Evolutionary conservation across 1,140 invertebrate species (phyloP), one percentile per base, ranked within the genome.

Genomic region (Drosophila setifemur): DNA sequence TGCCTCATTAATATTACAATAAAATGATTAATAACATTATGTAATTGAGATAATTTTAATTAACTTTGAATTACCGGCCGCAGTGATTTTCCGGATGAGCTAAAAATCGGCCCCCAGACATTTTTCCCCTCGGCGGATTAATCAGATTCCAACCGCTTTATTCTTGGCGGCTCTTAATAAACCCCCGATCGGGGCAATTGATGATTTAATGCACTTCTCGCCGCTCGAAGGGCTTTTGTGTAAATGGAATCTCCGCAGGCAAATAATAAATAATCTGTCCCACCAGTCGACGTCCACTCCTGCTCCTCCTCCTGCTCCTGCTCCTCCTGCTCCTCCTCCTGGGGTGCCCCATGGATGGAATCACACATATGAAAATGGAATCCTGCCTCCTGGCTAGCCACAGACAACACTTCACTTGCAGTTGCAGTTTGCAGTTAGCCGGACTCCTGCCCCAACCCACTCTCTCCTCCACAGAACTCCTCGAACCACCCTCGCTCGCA

Each of bases 321-420:
- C 14, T 39, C 5, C 33, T 8, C 14, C 14, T 25, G 21, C 33
- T 11, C 31, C 33, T 8, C 14, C 14, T 25, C 2, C 33, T 11
- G n/a, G 2, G 11, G 21, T 44, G 25, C 18, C 5, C 23, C 39
- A 11, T 28, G 1, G 9, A 37, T 2, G n/a, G 11, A 54, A 31
- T 40, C 61, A 54, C 35, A 35, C 43, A 64, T 48, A 39, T 63
- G 60, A 48, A 28, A 64, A 40, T 29, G 60, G 29, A 64, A 63
- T 64, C 57, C 42, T 48, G 57, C 57, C 67, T 64, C 57, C 49
- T 64, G 61, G 73, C 73, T 73, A 58, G 78, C 78, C 78, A 71
- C 78, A 83, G 78, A 67, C 69, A 83, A 83, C 68, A 79, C 79
- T 83, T 83, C 78, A 83, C 73, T 85, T 85, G 78, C 78, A 83